Percentiles rank a stretch among this genome's conserved stretches.
These are phyloP conservation scores for Neogobius melanostomus DNA, from an alignment of 2,113 vertebrate species.

Conservation along the genomic window DNA sequence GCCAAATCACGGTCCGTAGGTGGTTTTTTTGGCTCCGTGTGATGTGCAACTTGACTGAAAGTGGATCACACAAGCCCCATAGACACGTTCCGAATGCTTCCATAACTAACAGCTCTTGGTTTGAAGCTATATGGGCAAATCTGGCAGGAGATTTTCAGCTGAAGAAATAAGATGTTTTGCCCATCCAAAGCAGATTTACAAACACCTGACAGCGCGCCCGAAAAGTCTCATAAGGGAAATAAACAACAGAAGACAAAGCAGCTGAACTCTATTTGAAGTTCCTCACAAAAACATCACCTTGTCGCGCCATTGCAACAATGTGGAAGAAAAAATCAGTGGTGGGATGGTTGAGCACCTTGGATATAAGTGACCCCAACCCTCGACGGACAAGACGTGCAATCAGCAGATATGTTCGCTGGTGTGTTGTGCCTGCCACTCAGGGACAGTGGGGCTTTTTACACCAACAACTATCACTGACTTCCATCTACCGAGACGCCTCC, in stretches of 20 bases:
- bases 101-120: constrained; percentile 7
- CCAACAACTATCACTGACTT: constrained; percentile 22
- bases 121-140: not conserved
- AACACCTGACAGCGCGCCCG: not conserved
- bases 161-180: not conserved
- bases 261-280: constrained; percentile 2
- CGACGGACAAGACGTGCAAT: constrained; percentile 39
- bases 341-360: constrained; percentile 47
- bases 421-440: constrained; percentile 27
- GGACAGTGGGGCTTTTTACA: constrained; percentile 60
- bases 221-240: not conserved
- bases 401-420: constrained; percentile 23
- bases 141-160: not conserved
- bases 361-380: constrained; percentile 23
- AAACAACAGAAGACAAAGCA: not conserved
- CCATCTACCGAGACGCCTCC: constrained; percentile 24
- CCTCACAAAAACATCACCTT: constrained; percentile 8
- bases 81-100: constrained; percentile 26
- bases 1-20: constrained; percentile 59
- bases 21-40: constrained; percentile 47
- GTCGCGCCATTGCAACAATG: constrained; percentile 26
- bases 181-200: not conserved
- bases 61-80: constrained; percentile 48
- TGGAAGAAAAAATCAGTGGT: constrained; percentile 14
- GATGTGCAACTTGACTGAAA: constrained; percentile 48